Conservation (phyloP, 2,888 invertebrate genomes). For the Ophion slaviceki region DNA sequence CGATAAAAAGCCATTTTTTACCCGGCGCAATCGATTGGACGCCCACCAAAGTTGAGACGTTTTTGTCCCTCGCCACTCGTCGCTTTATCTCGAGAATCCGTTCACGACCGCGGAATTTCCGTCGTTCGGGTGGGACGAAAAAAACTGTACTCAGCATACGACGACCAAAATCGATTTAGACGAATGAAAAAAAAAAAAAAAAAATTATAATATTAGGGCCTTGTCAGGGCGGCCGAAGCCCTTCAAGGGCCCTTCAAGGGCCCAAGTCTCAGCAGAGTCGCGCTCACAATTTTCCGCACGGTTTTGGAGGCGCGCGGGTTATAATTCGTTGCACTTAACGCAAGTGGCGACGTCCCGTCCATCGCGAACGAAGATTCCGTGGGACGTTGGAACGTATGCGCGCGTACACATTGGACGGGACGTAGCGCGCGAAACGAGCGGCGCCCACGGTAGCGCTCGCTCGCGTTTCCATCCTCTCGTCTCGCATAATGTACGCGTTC, state of each 20-base stretch:
- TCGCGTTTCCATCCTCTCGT: slow-evolving; percentile 64
- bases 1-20: slow-evolving; percentile 24
- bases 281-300: too few species aligned
- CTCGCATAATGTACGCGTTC: background rate
- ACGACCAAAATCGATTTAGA: too few species aligned
- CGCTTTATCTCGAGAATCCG: background rate
- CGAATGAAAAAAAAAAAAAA: too few species aligned
- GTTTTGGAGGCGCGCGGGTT: slow-evolving; percentile 1
- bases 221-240: too few species aligned
- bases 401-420: background rate
- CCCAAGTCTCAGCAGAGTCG: too few species aligned
- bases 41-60: slow-evolving; percentile 42
- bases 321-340: slow-evolving; percentile 64
- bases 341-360: slow-evolving; percentile 61
- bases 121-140: background rate
- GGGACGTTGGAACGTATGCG: background rate
- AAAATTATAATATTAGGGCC: too few species aligned
- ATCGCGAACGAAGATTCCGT: slow-evolving; percentile 43
- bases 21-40: slow-evolving; percentile 38
- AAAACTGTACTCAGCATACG: too few species aligned
- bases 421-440: slow-evolving; percentile 16
- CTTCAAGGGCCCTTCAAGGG: background rate
- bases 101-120: background rate
- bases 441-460: slow-evolving; percentile 37
- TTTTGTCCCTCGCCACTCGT: slow-evolving; percentile 8